Conservation (phyloP, 2,113 vertebrate genomes). For the Phoenicopterus ruber region DNA sequence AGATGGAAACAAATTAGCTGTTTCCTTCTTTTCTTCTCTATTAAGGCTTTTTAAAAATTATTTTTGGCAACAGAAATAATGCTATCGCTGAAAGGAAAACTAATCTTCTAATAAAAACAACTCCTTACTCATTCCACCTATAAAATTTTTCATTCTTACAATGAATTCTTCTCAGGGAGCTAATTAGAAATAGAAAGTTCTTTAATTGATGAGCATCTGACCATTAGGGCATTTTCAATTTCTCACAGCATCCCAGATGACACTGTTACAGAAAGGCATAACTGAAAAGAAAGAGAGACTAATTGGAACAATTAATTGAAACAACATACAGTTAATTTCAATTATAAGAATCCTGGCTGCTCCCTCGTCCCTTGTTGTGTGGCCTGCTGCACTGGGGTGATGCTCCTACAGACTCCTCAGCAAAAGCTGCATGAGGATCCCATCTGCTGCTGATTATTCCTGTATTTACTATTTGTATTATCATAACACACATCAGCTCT, state of each 20-base stretch:
- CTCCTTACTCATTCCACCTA: neutral
- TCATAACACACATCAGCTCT: neutral
- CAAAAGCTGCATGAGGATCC: neutral
- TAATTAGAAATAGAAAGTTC: slow-evolving; percentile 65
- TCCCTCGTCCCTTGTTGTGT: neutral
- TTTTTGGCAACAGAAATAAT: neutral
- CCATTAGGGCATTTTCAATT: slow-evolving; percentile 67
- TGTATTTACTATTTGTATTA: slow-evolving; percentile 27
- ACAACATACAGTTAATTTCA: slow-evolving; percentile 72
- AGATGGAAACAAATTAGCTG: neutral
- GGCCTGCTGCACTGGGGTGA: neutral
- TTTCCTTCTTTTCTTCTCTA: neutral
- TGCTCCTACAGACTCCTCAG: neutral
- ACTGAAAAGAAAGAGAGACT: slow-evolving; percentile 56
- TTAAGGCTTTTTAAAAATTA: neutral
- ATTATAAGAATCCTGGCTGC: slow-evolving; percentile 9
- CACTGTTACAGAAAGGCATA: slow-evolving; percentile 45
- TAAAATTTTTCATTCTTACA: neutral
- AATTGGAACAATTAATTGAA: slow-evolving; percentile 79
- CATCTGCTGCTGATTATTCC: neutral
- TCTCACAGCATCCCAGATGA: slow-evolving; percentile 69
- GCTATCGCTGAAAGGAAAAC: neutral
- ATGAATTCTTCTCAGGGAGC: slow-evolving; percentile 27
- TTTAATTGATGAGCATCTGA: slow-evolving; percentile 70
- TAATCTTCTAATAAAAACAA: neutral